Conservation (phyloP, 2,888 invertebrate genomes). For the Chrysolina oricalcia region DNA sequence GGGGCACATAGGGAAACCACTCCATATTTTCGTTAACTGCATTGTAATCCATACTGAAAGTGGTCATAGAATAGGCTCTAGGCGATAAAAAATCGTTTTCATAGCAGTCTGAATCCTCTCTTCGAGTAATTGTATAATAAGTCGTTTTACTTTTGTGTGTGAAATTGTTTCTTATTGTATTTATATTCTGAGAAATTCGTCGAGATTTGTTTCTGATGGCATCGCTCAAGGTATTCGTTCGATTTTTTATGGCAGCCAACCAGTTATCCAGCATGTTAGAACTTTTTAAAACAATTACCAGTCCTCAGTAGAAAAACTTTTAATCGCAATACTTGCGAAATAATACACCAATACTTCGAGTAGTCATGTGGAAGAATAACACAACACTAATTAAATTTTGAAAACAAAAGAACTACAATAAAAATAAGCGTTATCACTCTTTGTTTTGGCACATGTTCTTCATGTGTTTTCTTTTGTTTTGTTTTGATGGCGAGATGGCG, state of each 20-base stretch:
- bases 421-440: slow-evolving; percentile 46
- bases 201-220: slow-evolving; percentile 68
- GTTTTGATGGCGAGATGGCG: slow-evolving; percentile 42
- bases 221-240: slow-evolving; percentile 70
- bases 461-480: slow-evolving; percentile 52
- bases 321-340: background rate
- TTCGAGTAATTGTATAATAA: slow-evolving; percentile 65
- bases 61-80: slow-evolving; percentile 73
- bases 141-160: slow-evolving; percentile 66
- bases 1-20: slow-evolving; percentile 70
- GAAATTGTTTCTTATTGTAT: slow-evolving; percentile 66
- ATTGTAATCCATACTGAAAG: slow-evolving; percentile 75
- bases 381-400: background rate
- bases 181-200: slow-evolving; percentile 66
- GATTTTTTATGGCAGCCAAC: slow-evolving; percentile 70
- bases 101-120: slow-evolving; percentile 66
- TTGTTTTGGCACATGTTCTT: slow-evolving; percentile 60
- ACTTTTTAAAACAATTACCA: slow-evolving; percentile 2
- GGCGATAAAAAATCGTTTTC: slow-evolving; percentile 74
- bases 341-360: background rate
- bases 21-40: slow-evolving; percentile 71
- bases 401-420: slow-evolving; percentile 34
- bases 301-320: background rate
- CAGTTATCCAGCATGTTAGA: slow-evolving; percentile 72
- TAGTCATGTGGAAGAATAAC: background rate